phyloP scores from a whole-genome alignment of 2,113 vertebrate genomes.

The Megaceryle torquata region DNA sequence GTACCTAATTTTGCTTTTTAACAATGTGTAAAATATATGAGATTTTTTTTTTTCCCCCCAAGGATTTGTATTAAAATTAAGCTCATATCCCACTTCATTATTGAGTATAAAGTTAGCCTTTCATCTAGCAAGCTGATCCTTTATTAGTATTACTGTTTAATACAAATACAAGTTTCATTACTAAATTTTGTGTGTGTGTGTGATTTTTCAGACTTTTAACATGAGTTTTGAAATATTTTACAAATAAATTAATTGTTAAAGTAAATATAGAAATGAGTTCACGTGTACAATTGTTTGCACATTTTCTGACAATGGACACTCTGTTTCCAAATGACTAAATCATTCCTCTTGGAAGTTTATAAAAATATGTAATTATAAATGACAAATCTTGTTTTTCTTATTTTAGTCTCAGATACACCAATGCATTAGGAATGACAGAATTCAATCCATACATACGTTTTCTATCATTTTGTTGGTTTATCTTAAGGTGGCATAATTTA shows the following conservation, averaged over 20 bases:
- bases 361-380: not conserved
- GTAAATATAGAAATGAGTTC: not conserved
- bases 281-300: not conserved
- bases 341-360: not conserved
- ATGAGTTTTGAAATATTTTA: not conserved
- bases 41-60: not conserved
- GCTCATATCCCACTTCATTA: not conserved
- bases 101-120: not conserved
- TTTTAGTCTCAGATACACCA: not conserved
- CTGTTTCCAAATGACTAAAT: not conserved
- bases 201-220: not conserved
- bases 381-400: not conserved
- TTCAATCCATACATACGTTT: not conserved
- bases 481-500: not conserved
- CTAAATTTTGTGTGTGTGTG: not conserved
- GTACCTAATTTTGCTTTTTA: slow-evolving; percentile 1
- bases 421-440: not conserved
- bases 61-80: not conserved
- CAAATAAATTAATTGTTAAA: not conserved
- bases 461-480: not conserved
- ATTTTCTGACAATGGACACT: not conserved
- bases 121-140: not conserved
- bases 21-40: not conserved
- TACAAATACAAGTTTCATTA: not conserved
- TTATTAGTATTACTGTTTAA: not conserved